phyloP scores from a whole-genome alignment of 2,797 vertebrate species.

The Synanceia verrucosa region DNA sequence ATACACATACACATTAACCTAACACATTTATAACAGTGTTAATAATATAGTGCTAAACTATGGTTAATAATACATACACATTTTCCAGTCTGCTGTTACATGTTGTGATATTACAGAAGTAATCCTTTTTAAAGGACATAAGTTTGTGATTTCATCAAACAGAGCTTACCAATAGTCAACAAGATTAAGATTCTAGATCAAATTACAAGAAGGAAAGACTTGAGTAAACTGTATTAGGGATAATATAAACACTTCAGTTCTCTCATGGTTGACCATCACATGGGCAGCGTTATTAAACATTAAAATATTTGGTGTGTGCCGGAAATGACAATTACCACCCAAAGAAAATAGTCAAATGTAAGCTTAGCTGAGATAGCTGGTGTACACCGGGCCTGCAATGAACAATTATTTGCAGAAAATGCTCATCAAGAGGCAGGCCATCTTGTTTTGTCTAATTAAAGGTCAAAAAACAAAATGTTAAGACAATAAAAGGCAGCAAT shows the following conservation, averaged over 20 bases:
- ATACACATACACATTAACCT: neutral
- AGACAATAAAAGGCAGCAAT: neutral
- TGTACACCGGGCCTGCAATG: neutral
- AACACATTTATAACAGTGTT: neutral
- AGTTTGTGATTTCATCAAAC: no score
- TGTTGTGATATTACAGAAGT: neutral
- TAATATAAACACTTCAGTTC: neutral
- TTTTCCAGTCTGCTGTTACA: neutral
- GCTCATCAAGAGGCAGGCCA: neutral
- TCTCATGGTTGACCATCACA: neutral
- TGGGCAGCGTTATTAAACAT: neutral
- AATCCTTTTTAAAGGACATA: no score
- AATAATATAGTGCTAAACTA: neutral
- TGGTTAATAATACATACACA: neutral
- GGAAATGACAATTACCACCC: neutral
- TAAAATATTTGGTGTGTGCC: neutral
- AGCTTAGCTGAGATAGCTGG: neutral
- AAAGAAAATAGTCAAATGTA: neutral
- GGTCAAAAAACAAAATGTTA: neutral
- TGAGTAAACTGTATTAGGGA: neutral
- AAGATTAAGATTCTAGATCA: constrained; percentile 2
- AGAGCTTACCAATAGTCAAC: constrained; percentile 20
- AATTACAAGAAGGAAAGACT: neutral
- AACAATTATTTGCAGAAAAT: neutral
- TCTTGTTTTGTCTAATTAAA: neutral